Base-by-base conservation (phyloP, 2,888 invertebrate genomes). In the Mayetiola destructor region DNA sequence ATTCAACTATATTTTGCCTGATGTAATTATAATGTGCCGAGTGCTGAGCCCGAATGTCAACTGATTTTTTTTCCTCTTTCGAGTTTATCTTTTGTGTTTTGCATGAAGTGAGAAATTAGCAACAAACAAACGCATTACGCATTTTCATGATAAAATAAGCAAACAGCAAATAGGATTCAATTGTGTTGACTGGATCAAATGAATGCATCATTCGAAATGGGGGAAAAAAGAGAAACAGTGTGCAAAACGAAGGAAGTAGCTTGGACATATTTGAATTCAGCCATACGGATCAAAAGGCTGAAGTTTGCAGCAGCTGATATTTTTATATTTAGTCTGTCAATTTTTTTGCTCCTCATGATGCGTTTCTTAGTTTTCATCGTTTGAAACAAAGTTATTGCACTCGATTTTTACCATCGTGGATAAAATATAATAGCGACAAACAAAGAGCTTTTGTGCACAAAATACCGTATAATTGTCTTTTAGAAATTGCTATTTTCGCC, bases 401-500 rank as follows among this genome's bases (percentile, higher is more conserved):
- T 48, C 48, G 18, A 48, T 48, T 48, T 48, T 48, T 48, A n/a
- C 9, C 48, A 27, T 48, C 48, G 27, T 16, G 23, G n/a, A 42
- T 42, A 23, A n/a, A n/a, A n/a, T n/a, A 48, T 48, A 48, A 48
- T 48, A 48, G 48, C 48, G 48, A 48, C 27, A 48, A 48, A 48
- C 48, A 48, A 48, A 48, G 48, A 14, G 27, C 48, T 48, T 48
- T 48, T 48, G 48, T 48, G 48, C 23, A 48, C 27, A 48, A 48
- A 48, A 48, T 27, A 48, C 48, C 48, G 48, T 23, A 48, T 48
- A 48, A 48, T 48, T 48, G 48, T 48, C 48, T 48, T 48, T 48
- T 48, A 23, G n/a, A n/a, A 27, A n/a, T 23, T 27, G 12, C 42
- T n/a, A 23, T 16, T 48, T 48, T 27, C n/a, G 27, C 48, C 48